Percentiles rank a stretch among this genome's conserved stretches.
Evolutionary conservation across 2,888 invertebrate species (phyloP).

Genomic region (Sinohyriopsis cumingii): DNA sequence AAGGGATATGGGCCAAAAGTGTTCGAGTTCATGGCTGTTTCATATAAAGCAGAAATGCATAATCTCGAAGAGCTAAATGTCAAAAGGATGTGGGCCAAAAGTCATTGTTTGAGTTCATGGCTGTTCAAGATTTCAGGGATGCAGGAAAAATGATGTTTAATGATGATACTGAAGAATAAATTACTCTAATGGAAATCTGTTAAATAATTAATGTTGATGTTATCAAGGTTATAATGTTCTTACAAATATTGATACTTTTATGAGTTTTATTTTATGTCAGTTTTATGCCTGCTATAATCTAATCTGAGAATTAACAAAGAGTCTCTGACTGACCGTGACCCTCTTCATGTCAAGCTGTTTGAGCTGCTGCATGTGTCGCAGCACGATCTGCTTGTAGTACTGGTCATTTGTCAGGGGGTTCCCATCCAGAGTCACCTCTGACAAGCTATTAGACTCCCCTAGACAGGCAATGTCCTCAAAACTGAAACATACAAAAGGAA

Average conservation of each 20-base stretch:
- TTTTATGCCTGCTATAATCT: not conserved
- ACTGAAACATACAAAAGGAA: conserved; percentile 71
- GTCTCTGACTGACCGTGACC: conserved; percentile 61
- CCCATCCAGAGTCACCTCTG: conserved; percentile 85
- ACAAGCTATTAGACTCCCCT: conserved; percentile 83
- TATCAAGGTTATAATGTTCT: not conserved
- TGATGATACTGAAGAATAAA: too few relatives aligned
- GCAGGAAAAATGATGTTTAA: too few relatives aligned
- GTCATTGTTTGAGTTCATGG: too few relatives aligned
- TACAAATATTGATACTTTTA: not conserved
- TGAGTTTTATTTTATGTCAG: not conserved
- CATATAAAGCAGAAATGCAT: too few relatives aligned
- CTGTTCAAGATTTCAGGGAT: too few relatives aligned
- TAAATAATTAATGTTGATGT: not conserved
- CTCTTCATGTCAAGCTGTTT: conserved; percentile 70
- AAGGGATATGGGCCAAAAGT: too few relatives aligned
- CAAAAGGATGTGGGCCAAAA: too few relatives aligned
- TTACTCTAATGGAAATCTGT: too few relatives aligned
- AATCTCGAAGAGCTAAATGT: too few relatives aligned
- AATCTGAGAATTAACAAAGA: not conserved
- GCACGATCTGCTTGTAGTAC: conserved; percentile 77
- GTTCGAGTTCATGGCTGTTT: too few relatives aligned
- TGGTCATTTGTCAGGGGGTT: conserved; percentile 80
- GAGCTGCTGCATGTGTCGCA: conserved; percentile 68
- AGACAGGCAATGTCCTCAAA: conserved; percentile 90